A percentile compares a stretch with the other conserved stretches of the same genome.
phyloP scores from a whole-genome alignment of 2,113 vertebrate species.

The Thomomys bottae region DNA sequence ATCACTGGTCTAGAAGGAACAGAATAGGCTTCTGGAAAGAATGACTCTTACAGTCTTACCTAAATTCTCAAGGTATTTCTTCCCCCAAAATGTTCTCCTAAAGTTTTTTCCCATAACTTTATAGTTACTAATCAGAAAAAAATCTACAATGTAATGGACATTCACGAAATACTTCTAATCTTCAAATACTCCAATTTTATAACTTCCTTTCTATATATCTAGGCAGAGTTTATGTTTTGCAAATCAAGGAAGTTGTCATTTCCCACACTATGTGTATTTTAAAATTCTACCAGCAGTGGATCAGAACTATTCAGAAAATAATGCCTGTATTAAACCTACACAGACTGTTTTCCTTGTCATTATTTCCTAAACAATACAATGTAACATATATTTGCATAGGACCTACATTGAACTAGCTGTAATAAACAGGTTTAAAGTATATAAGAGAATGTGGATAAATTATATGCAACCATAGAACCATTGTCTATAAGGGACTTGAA shows the following conservation, averaged over 20 bases:
- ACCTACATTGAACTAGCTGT: not conserved
- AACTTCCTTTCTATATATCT: not conserved
- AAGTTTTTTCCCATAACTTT: conserved; percentile 36
- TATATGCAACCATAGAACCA: not conserved
- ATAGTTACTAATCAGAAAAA: conserved; percentile 35
- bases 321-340: not conserved
- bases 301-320: not conserved
- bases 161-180: not conserved
- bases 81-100: conserved; percentile 15
- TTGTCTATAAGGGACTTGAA: not conserved
- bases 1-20: not conserved
- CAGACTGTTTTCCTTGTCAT: not conserved
- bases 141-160: conserved; percentile 43
- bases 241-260: not conserved
- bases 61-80: conserved; percentile 27
- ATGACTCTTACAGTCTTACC: not conserved
- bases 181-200: conserved; percentile 3
- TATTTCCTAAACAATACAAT: not conserved
- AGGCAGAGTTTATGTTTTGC: conserved; percentile 37
- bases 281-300: not conserved
- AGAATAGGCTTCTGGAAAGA: not conserved
- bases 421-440: not conserved
- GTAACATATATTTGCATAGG: not conserved
- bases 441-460: not conserved
- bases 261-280: not conserved